phyloP scores from a whole-genome alignment of 2,888 invertebrate species.

The Athripsodes cinereus region DNA sequence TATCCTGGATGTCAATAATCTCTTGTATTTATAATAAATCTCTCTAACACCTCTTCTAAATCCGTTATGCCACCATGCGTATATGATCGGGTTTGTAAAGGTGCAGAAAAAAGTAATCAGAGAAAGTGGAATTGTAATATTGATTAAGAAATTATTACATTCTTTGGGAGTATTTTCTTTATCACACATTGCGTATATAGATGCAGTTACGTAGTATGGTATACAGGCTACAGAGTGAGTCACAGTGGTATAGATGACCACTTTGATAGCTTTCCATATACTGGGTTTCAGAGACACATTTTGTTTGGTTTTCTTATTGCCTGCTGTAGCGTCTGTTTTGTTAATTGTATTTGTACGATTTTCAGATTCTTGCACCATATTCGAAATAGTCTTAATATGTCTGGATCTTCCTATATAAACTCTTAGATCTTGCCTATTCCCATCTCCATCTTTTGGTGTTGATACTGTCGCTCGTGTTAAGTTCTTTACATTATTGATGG shows the following conservation, averaged over 20 bases:
- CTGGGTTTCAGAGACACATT: background rate
- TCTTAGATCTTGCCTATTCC: background rate
- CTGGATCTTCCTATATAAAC: background rate
- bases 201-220: conserved; percentile 46
- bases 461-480: no score
- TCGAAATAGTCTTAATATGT: background rate
- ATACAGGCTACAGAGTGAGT: conserved; percentile 57
- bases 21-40: conserved; percentile 29
- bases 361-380: background rate
- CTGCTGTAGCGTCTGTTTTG: no score
- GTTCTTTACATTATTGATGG: background rate
- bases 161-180: background rate
- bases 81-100: conserved; percentile 58
- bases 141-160: background rate
- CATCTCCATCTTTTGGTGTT: background rate
- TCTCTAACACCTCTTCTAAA: conserved; percentile 48
- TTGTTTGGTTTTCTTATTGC: no score
- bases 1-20: no score
- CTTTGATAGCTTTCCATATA: conserved; percentile 56
- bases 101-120: conserved; percentile 56
- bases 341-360: no score
- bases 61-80: conserved; percentile 67
- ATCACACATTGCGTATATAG: background rate
- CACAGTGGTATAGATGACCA: conserved; percentile 55
- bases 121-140: conserved; percentile 40